These are phyloP conservation scores for Gari tellinella DNA, from an alignment of 2,888 invertebrate genomes.

Conservation along the genomic window DNA sequence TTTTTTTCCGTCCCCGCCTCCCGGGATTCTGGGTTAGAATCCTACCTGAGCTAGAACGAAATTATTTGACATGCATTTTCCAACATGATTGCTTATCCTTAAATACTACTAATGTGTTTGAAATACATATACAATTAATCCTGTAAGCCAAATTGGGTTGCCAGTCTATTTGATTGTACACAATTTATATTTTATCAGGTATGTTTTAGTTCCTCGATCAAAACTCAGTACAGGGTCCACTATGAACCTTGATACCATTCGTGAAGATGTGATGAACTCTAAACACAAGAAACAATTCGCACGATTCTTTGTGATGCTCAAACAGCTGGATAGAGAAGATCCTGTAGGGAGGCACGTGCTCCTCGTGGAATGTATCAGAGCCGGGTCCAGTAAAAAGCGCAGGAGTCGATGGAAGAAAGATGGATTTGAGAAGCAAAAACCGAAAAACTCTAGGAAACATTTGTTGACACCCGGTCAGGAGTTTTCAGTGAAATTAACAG, in stretches of 20 bases:
- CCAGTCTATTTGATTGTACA: too few relatives aligned
- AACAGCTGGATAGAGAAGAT: conserved; percentile 5
- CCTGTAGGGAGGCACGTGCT: conserved; percentile 4
- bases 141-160: too few relatives aligned
- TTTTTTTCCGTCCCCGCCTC: too few relatives aligned
- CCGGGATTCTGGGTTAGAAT: too few relatives aligned
- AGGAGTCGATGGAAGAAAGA: conserved; percentile 12
- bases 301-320: conserved; percentile 26
- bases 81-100: too few relatives aligned
- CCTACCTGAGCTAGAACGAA: too few relatives aligned
- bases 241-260: too few relatives aligned
- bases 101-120: too few relatives aligned
- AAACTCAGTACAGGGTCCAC: too few relatives aligned
- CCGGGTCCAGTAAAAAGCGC: conserved; percentile 1
- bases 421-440: conserved; percentile 22
- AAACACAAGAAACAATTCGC: conserved; percentile 20
- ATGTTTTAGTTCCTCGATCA: neutral
- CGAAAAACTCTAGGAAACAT: conserved; percentile 11
- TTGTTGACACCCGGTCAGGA: conserved; percentile 20
- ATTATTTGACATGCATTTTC: too few relatives aligned
- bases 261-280: conserved; percentile 4
- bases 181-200: conserved; percentile 1
- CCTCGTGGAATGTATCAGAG: conserved; percentile 22
- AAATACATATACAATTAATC: too few relatives aligned
- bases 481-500: conserved; percentile 10